Percentiles rank a stretch among this genome's conserved stretches.
phyloP scores from a whole-genome alignment of 2,113 vertebrate genomes.

The Conger conger region DNA sequence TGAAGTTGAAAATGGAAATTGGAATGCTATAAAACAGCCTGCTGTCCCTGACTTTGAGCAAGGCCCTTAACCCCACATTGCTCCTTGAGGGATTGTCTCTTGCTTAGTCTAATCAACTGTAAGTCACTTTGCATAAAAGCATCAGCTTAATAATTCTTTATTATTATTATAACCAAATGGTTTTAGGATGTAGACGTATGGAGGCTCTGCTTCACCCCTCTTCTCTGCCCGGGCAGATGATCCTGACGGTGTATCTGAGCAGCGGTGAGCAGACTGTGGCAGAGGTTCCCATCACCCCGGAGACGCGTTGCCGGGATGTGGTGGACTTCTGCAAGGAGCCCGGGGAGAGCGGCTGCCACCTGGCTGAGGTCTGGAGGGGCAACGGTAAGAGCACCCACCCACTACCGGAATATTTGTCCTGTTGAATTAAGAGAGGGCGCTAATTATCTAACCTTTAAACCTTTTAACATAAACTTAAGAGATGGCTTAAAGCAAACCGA shows the following conservation, averaged over 20 bases:
- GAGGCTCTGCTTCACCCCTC: neutral
- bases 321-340: constrained; percentile 98
- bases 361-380: constrained; percentile 96
- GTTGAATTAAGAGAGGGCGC: too few species aligned
- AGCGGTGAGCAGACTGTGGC: constrained; percentile 92
- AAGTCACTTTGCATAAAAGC: too few species aligned
- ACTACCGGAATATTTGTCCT: too few species aligned
- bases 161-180: neutral
- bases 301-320: constrained; percentile 94
- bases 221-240: constrained; percentile 78
- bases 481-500: too few species aligned
- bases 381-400: constrained; percentile 76
- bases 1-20: neutral
- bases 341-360: constrained; percentile 93
- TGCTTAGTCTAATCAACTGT: too few species aligned
- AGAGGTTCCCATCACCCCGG: constrained; percentile 97
- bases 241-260: constrained; percentile 97
- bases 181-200: neutral
- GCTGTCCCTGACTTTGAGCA: too few species aligned
- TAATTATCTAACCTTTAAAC: too few species aligned
- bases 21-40: neutral
- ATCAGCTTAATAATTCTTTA: too few species aligned
- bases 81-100: too few species aligned
- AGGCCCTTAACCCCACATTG: too few species aligned
- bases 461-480: too few species aligned